Base-by-base conservation (phyloP, 2,797 vertebrate genomes). In the Falco novaeseelandiae region DNA sequence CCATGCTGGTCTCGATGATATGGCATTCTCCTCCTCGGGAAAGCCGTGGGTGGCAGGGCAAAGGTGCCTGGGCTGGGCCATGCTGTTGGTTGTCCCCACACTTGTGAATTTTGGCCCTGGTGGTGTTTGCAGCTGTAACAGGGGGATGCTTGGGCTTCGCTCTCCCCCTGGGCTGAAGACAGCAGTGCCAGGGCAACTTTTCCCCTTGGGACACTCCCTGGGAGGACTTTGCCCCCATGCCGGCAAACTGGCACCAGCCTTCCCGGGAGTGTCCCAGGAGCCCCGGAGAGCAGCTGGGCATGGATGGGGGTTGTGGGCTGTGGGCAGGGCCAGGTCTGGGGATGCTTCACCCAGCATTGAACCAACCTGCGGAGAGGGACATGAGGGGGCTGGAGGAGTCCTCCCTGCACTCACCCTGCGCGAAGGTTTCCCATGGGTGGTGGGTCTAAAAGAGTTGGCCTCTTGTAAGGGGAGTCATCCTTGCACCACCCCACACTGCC, bases 361-460 rank as follows among this genome's bases (percentile, higher is more conserved):
- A 22, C 30, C 0, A 6, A 42, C 63, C 1, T 3, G 32, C 38
- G 57, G 57, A 73, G 72, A 23, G 42, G 55, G 38, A 13, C 5
- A 6, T 1, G 15, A 70, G 5, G 16, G 48, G 54, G 21, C 69
- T 52, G 72, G 44, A 83, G 34, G 25, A 48, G 29, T 72, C 4
- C 20, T 32, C 0, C 0, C 38, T 40, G 16, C 0, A 0, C 51
- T 65, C 7, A 4, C 17, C 7, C 42, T 2, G 16, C 36, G 14
- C 0, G 1, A 23, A 73, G 25, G 42, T 77, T 73, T 86, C 30
- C 49, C 27, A 7, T 12, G 44, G n/a, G 18, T 52, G 57, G 23
- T 51, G 32, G 61, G 4, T 69, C 26, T 58, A 46, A 57, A 91
- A 17, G 32, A 9, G 4, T 16, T 2, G 3, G 9, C 21, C 17